Base-by-base conservation (phyloP, 2,888 invertebrate species). In the Craniophora ligustri region DNA sequence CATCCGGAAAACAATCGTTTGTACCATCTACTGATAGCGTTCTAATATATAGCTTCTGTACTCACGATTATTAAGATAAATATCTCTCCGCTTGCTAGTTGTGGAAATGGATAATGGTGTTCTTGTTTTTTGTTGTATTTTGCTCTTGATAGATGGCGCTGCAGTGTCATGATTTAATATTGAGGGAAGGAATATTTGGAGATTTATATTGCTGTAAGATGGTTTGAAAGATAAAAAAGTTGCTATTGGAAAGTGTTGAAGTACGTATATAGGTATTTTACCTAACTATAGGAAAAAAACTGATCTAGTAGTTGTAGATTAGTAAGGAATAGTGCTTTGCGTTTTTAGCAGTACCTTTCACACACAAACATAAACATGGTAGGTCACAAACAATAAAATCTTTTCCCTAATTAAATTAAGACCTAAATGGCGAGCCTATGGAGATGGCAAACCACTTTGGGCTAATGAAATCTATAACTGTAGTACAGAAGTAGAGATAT, bases 1-100 rank as follows among this genome's bases (percentile, higher is more conserved):
- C 85, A 84, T 91, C 90, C 91, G 88, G 85, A 71, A 79, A 83
- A 82, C 82, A 84, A 84, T 81, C 82, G 84, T 79, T 81, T 72
- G 75, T 76, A 80, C 81, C 78, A 83, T 85, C 79, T 82, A 74
- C 73, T 77, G 85, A 84, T 84, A 84, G 75, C 64, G 76, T 60
- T 66, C 49, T 80, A 73, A 82, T 78, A 70, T 81, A 82, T 82
- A 65, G 76, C 56, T 66, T 64, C 55, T 57, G 54, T 67, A 63
- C 58, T 47, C 26, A 48, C 53, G 59, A 74, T 74, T 74, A 72
- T 70, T 65, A 48, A 72, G 72, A 71, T 74, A 69, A 72, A 65
- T 45, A 73, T 66, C 46, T 44, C 42, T 35, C 38, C 44, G 35
- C 51, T 67, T 45, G 51, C 34, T 28, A 14, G 38, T 46, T 54